These are phyloP conservation scores for Cyclura pinguis DNA, from an alignment of 2,797 vertebrate genomes.

Conservation along the genomic window DNA sequence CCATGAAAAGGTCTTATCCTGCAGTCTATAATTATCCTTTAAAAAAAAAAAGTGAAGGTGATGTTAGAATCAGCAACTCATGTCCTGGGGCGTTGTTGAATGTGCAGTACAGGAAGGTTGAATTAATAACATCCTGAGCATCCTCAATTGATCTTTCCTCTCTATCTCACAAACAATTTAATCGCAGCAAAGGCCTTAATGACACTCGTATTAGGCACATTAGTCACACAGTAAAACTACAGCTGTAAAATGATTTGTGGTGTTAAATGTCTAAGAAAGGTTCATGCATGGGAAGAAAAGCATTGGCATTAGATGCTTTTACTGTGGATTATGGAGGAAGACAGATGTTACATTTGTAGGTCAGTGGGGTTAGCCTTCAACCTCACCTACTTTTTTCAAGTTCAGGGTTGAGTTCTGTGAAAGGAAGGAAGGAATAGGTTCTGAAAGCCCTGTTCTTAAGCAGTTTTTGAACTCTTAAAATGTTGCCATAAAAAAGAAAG, in stretches of 20 bases:
- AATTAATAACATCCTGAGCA: neutral
- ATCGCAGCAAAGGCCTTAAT: neutral
- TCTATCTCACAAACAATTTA: slow-evolving; percentile 4
- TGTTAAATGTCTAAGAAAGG: neutral
- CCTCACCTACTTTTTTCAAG: neutral
- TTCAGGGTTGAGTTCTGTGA: neutral
- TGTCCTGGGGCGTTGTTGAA: neutral
- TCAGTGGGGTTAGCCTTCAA: neutral
- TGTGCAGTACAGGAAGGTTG: neutral
- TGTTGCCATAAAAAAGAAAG: neutral
- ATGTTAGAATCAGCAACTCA: neutral
- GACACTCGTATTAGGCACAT: neutral
- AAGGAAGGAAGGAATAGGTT: neutral
- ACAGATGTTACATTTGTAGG: neutral
- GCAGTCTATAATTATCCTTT: neutral
- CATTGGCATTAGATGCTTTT: neutral
- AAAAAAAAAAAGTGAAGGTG: neutral
- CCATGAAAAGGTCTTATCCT: neutral
- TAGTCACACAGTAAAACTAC: neutral
- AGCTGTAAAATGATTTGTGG: neutral
- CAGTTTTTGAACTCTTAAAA: neutral
- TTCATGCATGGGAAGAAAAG: neutral
- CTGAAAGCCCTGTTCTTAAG: neutral
- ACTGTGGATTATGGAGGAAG: neutral
- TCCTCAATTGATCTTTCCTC: neutral